A percentile compares a stretch with the other conserved stretches of the same genome.
These are phyloP conservation scores for Erynnis tages DNA, from an alignment of 2,888 invertebrate genomes.

Conservation along the genomic window DNA sequence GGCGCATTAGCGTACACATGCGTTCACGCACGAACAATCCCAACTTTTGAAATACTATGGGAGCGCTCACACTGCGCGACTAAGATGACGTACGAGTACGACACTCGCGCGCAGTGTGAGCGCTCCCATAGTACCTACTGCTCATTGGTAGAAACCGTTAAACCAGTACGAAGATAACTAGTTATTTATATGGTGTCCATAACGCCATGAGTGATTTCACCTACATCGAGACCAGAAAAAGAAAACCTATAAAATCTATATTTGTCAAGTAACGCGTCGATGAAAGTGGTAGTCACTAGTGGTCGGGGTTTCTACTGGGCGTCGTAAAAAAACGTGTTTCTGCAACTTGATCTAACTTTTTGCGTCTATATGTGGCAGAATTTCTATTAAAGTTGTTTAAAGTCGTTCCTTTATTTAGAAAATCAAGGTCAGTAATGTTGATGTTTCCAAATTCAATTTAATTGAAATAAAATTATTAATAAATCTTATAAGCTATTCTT, in stretches of 20 bases:
- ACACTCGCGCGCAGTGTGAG: no score
- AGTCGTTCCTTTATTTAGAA: slow-evolving; percentile 8
- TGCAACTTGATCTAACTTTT: slow-evolving; percentile 2
- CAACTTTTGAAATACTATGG: no score
- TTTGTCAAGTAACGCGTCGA: slow-evolving; percentile 10
- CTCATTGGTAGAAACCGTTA: no score
- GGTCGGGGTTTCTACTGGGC: slow-evolving; percentile 15
- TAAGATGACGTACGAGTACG: no score
- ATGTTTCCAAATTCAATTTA: not conserved
- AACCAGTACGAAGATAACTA: not conserved
- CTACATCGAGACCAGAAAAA: slow-evolving; percentile 5
- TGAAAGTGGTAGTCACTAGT: slow-evolving; percentile 24
- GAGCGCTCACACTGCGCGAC: no score
- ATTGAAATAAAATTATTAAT: no score
- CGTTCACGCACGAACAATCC: no score
- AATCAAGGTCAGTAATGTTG: slow-evolving; percentile 16
- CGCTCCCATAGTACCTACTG: no score
- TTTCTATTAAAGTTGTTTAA: slow-evolving; percentile 8
- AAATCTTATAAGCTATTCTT: no score
- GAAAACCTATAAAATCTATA: slow-evolving; percentile 5
- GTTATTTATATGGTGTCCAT: no score
- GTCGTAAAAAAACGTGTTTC: slow-evolving; percentile 19
- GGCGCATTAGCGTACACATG: no score
- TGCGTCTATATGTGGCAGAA: not conserved
- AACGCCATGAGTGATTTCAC: slow-evolving; percentile 12